Evolutionary conservation across 2,888 invertebrate species (phyloP).

Genomic region (Nephrotoma flavescens): DNA sequence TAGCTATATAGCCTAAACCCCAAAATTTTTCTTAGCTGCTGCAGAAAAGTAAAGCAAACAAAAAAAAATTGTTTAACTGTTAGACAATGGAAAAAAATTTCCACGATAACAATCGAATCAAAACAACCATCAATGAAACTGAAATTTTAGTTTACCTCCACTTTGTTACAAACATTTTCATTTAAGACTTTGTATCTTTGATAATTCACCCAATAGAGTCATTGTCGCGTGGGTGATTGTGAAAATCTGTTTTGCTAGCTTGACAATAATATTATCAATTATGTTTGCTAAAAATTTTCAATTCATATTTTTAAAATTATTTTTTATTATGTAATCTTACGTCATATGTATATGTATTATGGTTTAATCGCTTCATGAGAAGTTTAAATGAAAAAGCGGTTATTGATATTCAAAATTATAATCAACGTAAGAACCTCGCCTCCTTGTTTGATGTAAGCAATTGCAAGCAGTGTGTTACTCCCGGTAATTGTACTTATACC

Average conservation of each 20-base stretch:
- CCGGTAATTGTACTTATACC: no score
- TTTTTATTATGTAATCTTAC: no score
- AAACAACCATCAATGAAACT: background rate
- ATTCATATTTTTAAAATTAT: no score
- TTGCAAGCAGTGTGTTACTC: no score
- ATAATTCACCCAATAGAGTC: background rate
- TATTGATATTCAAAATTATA: no score
- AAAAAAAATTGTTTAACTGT: background rate
- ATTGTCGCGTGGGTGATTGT: background rate
- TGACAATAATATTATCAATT: background rate
- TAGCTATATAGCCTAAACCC: conserved; percentile 1
- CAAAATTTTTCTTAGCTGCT: background rate
- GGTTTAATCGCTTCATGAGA: no score
- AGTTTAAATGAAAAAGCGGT: no score
- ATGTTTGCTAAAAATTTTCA: background rate
- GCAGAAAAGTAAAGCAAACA: background rate
- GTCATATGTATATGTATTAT: no score
- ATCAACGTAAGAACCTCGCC: no score
- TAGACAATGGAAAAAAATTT: background rate
- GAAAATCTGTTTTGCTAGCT: background rate
- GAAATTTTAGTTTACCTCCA: background rate
- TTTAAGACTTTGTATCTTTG: background rate
- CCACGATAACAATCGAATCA: background rate
- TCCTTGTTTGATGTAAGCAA: no score
- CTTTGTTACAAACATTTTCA: background rate